Conservation (phyloP, 2,113 vertebrate species). For the Psilopogon haemacephalus region DNA sequence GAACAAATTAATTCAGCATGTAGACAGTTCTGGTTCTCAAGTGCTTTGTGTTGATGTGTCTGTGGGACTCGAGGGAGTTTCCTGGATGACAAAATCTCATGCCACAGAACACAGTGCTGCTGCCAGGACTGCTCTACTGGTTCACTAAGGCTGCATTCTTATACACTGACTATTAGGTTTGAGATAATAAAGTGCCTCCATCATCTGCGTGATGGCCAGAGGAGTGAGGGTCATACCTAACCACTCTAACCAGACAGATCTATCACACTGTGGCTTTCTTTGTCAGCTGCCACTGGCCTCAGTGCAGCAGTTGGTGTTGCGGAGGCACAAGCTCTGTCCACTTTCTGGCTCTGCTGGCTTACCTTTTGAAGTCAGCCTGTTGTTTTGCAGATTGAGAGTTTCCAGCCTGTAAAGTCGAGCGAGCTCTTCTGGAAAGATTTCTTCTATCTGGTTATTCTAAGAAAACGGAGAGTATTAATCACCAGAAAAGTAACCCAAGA, state of each 20-base stretch:
- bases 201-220: background rate
- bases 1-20: conserved; percentile 23
- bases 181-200: conserved; percentile 41
- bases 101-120: conserved; percentile 8
- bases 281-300: background rate
- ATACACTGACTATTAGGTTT: conserved; percentile 33
- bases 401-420: conserved; percentile 86
- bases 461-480: conserved; percentile 26
- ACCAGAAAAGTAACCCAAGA: conserved; percentile 28
- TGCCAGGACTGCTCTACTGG: conserved; percentile 55
- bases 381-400: conserved; percentile 97
- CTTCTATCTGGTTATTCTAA: conserved; percentile 94
- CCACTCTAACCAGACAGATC: background rate
- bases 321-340: background rate
- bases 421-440: conserved; percentile 88
- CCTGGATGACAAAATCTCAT: conserved; percentile 24
- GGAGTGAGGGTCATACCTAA: background rate
- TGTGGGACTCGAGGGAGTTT: conserved; percentile 55
- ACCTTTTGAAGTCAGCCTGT: conserved; percentile 92
- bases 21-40: conserved; percentile 17
- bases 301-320: background rate
- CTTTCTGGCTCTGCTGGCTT: background rate
- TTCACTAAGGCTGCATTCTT: conserved; percentile 56
- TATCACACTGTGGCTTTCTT: background rate
- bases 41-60: conserved; percentile 23